phyloP scores from a whole-genome alignment of 2,888 invertebrate species.

The Mesoligia furuncula region DNA sequence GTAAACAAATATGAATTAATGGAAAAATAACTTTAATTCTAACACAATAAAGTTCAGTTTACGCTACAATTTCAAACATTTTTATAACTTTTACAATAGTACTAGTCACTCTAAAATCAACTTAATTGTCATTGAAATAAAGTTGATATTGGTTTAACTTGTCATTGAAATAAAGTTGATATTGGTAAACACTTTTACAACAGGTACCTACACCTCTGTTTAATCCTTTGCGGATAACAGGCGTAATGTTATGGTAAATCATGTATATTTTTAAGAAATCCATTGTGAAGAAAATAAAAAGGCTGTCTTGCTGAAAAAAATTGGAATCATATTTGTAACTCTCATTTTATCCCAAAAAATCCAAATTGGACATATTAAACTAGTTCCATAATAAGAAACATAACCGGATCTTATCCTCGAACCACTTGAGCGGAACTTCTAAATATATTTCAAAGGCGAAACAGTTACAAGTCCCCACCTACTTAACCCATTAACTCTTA shows the following conservation, averaged over 20 bases:
- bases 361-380: too few species aligned
- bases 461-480: constrained; percentile 76
- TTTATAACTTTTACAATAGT: too few species aligned
- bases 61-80: too few species aligned
- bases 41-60: too few species aligned
- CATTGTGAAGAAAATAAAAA: neutral
- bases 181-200: neutral
- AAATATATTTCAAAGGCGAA: constrained; percentile 81
- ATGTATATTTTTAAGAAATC: neutral
- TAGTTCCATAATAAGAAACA: constrained; percentile 35
- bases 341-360: neutral
- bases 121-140: too few species aligned
- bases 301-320: neutral
- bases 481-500: constrained; percentile 79
- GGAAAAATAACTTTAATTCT: too few species aligned
- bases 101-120: too few species aligned
- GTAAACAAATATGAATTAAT: too few species aligned
- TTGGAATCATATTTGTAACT: neutral
- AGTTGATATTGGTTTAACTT: too few species aligned
- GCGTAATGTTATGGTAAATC: neutral
- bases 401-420: constrained; percentile 60
- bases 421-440: constrained; percentile 72
- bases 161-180: too few species aligned
- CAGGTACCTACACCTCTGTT: neutral
- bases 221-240: neutral